Conservation (phyloP, 1,140 invertebrate species). For the Anastatus disparis region DNA sequence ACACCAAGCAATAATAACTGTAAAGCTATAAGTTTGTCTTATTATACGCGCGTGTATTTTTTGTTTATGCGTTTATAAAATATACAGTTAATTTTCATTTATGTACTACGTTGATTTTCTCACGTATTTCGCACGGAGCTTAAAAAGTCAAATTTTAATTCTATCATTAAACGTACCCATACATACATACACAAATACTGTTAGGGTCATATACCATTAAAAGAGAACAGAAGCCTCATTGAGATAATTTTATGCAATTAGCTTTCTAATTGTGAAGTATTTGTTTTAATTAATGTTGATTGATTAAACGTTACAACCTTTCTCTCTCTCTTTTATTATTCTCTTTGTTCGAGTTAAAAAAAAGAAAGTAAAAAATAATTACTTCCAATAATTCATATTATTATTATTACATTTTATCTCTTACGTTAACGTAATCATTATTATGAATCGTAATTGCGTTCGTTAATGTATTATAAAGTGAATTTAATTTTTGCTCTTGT, state of each 20-base stretch:
- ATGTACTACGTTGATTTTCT: constrained; percentile 34
- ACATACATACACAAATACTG: neutral
- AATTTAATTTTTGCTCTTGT: neutral
- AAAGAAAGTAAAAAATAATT: no score
- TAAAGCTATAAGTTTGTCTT: no score
- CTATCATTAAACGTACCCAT: constrained; percentile 11
- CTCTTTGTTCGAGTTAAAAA: neutral
- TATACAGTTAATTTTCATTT: neutral
- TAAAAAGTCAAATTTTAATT: constrained; percentile 8
- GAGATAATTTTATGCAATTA: constrained; percentile 25
- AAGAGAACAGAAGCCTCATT: no score
- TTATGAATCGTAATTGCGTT: constrained; percentile 4
- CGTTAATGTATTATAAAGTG: neutral
- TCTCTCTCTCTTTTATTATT: neutral
- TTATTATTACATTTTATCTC: neutral
- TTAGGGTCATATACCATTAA: no score
- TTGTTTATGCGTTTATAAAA: neutral
- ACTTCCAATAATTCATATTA: no score
- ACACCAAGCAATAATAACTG: no score
- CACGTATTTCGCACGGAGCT: constrained; percentile 20
- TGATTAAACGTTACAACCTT: constrained; percentile 1
- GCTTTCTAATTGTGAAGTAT: constrained; percentile 17
- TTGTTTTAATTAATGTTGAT: constrained; percentile 36
- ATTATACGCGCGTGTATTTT: no score
- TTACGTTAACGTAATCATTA: neutral